Conservation (phyloP, 92 coral and sea anemone genomes). For the Anthopleura xanthogrammica region DNA sequence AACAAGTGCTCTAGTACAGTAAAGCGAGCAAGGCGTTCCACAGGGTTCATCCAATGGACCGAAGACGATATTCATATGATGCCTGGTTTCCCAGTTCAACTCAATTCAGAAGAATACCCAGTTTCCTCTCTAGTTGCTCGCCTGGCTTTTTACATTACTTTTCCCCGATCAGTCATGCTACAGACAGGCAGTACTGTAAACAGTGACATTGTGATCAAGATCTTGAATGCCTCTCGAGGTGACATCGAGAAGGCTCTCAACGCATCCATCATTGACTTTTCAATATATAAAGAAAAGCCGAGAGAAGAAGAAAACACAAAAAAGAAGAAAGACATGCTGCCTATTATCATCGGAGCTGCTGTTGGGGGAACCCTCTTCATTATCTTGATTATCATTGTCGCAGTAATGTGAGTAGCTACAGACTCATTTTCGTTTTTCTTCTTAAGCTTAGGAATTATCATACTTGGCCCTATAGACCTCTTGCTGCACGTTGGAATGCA, state of each 20-base stretch:
- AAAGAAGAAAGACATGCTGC: background rate
- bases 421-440: too few species aligned
- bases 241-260: slow-evolving; percentile 34
- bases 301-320: background rate
- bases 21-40: background rate
- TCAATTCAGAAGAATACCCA: background rate
- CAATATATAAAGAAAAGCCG: background rate
- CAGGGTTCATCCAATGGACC: background rate
- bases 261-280: slow-evolving; percentile 18
- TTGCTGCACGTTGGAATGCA: too few species aligned
- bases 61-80: slow-evolving; percentile 12
- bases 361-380: slow-evolving; percentile 20
- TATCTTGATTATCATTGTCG: background rate
- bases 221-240: slow-evolving; percentile 14
- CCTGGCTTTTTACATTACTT: slow-evolving; percentile 32
- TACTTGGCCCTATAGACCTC: background rate
- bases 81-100: slow-evolving; percentile 41
- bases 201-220: slow-evolving; percentile 12
- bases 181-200: slow-evolving; percentile 11
- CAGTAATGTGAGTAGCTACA: background rate
- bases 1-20: background rate
- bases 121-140: slow-evolving; percentile 21
- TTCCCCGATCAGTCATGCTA: slow-evolving; percentile 25
- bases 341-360: slow-evolving; percentile 13
- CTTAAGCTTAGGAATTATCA: background rate